A percentile compares a stretch with the other conserved stretches of the same genome.
Conservation (phyloP, 1,140 invertebrate genomes). For the Wasmannia auropunctata region DNA sequence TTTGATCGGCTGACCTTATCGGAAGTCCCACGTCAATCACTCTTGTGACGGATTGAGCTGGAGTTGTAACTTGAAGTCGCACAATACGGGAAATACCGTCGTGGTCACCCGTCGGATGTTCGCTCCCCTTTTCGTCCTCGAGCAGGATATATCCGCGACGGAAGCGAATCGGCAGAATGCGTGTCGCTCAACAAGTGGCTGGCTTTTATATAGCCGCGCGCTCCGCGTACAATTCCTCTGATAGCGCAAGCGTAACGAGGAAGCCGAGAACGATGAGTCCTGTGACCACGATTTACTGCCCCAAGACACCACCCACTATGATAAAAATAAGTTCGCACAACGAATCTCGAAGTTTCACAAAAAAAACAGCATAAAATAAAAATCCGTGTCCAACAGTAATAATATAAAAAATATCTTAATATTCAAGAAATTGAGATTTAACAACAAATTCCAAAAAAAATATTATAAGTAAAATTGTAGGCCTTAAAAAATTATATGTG, state of each 20-base stretch:
- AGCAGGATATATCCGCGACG: slow-evolving; percentile 66
- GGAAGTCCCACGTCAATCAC: slow-evolving; percentile 32
- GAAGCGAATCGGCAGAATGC: slow-evolving; percentile 78
- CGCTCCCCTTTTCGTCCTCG: slow-evolving; percentile 33
- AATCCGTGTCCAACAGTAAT: not conserved
- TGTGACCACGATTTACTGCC: slow-evolving; percentile 62
- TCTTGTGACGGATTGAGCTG: slow-evolving; percentile 34
- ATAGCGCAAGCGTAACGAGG: slow-evolving; percentile 76
- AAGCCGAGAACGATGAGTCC: slow-evolving; percentile 30
- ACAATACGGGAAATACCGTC: slow-evolving; percentile 28
- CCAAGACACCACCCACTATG: slow-evolving; percentile 57
- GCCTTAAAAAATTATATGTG: no score
- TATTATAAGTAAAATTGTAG: no score
- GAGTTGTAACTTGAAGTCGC: slow-evolving; percentile 17
- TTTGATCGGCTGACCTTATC: slow-evolving; percentile 42
- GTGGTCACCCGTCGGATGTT: slow-evolving; percentile 11
- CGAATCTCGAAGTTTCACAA: not conserved
- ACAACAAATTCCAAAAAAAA: no score
- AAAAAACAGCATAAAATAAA: not conserved
- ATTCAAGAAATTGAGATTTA: not conserved
- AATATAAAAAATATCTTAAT: not conserved
- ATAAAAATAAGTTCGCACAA: not conserved
- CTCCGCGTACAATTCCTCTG: slow-evolving; percentile 58
- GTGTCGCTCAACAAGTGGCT: slow-evolving; percentile 84
- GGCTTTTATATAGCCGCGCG: slow-evolving; percentile 83